phyloP scores from a whole-genome alignment of 1,140 invertebrate genomes.

The Orius laevigatus region DNA sequence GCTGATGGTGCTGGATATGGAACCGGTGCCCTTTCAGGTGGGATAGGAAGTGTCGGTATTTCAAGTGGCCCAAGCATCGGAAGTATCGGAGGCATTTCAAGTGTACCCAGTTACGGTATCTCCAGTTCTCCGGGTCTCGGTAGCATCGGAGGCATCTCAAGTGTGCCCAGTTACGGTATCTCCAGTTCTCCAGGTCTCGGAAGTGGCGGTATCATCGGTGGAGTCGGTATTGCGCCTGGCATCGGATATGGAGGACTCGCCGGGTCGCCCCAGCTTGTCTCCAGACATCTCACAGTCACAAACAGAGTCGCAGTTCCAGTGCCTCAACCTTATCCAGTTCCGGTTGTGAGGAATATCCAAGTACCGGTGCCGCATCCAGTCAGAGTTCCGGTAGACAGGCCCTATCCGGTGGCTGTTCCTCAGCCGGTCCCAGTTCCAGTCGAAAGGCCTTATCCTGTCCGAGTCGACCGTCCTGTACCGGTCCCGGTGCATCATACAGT shows the following conservation, averaged over 20 bases:
- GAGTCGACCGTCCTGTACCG: constrained; percentile 6
- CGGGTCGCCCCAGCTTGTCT: constrained; percentile 1
- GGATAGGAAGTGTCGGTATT: no score
- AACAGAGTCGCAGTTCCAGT: constrained; percentile 15
- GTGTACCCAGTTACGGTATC: no score
- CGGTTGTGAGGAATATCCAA: constrained; percentile 17
- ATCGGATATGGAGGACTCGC: not conserved
- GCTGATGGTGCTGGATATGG: no score
- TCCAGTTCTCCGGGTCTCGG: no score
- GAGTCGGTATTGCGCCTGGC: no score
- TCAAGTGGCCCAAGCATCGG: no score
- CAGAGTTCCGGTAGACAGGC: constrained; percentile 18
- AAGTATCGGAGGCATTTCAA: no score
- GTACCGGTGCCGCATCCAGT: constrained; percentile 13
- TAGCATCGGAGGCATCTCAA: no score
- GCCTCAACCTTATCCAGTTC: constrained; percentile 16
- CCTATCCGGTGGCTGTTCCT: constrained; percentile 15
- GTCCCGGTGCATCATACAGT: constrained; percentile 5
- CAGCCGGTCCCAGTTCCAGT: constrained; percentile 18
- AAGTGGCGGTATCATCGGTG: no score
- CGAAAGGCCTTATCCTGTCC: not conserved
- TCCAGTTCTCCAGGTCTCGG: no score
- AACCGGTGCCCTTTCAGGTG: no score
- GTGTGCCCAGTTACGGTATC: no score
- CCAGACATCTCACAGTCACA: constrained; percentile 12